Conservation (phyloP, 1,140 invertebrate species). For the Wiebesia pumilae region DNA sequence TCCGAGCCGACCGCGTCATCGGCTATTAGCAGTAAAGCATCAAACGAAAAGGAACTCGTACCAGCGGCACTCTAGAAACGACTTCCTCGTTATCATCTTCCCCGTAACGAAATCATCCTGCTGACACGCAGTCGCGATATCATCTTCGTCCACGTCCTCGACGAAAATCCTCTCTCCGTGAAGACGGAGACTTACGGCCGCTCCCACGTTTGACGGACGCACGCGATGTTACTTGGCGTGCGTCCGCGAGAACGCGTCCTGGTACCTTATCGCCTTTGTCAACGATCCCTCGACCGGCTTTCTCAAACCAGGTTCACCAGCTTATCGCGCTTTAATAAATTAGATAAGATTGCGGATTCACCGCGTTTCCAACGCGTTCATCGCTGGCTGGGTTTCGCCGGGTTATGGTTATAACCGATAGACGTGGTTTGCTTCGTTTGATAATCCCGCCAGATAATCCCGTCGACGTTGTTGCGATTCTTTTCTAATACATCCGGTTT, state of each 20-base stretch:
- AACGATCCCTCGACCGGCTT: neutral
- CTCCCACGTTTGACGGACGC: neutral
- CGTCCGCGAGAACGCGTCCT: too few species aligned
- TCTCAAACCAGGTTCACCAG: neutral
- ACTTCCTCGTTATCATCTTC: too few species aligned
- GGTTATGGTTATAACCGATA: too few species aligned
- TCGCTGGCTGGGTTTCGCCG: neutral
- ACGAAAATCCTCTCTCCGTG: too few species aligned
- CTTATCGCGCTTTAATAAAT: neutral
- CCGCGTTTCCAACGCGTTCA: neutral
- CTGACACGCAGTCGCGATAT: neutral
- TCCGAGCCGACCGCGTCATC: too few species aligned
- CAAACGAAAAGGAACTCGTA: neutral
- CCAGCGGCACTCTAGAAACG: too few species aligned
- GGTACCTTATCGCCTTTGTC: neutral
- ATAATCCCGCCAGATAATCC: neutral
- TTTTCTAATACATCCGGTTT: too few species aligned
- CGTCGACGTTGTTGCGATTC: neutral
- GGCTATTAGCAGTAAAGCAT: constrained; percentile 46
- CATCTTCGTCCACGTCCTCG: neutral
- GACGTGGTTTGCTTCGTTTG: neutral
- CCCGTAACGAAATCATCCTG: too few species aligned
- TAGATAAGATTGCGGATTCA: neutral
- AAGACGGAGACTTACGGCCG: too few species aligned
- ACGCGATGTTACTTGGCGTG: neutral